Percentiles rank a stretch among this genome's conserved stretches.
phyloP scores from a whole-genome alignment of 2,113 vertebrate genomes.

The Isurus oxyrinchus region DNA sequence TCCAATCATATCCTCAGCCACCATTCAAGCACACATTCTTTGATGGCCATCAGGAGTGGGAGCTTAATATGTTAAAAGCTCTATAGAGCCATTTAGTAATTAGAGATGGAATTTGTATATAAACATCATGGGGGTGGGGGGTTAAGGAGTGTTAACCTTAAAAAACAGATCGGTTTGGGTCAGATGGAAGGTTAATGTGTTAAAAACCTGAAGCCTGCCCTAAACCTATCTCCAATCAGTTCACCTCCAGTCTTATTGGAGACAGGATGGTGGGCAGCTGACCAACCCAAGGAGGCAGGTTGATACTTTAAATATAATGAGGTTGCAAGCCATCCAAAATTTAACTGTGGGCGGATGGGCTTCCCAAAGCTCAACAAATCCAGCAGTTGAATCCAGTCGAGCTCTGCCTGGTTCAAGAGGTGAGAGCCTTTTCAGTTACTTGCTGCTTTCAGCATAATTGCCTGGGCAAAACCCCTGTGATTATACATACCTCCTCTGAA shows the following conservation, averaged over 20 bases:
- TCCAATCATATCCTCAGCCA: not conserved
- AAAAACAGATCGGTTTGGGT: no score
- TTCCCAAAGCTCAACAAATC: no score
- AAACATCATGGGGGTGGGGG: not conserved
- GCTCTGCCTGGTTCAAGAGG: not conserved
- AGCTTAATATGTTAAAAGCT: not conserved
- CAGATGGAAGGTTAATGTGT: not conserved
- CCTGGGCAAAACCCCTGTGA: not conserved
- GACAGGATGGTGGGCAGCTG: no score
- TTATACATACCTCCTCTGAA: not conserved
- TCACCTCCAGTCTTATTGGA: no score
- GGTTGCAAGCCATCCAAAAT: no score
- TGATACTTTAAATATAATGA: no score
- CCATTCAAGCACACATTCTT: not conserved
- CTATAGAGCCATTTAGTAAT: not conserved
- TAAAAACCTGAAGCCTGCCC: not conserved
- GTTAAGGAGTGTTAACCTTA: no score
- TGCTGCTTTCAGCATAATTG: not conserved
- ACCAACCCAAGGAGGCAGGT: no score
- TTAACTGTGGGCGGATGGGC: no score
- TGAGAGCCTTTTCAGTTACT: not conserved
- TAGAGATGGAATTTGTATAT: not conserved
- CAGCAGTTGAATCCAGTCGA: no score
- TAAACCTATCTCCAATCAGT: no score
- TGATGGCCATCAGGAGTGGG: not conserved